Percentiles rank a stretch among this genome's conserved stretches.
Conservation (phyloP, 2,797 vertebrate species). For the Eupleurogrammus muticus region DNA sequence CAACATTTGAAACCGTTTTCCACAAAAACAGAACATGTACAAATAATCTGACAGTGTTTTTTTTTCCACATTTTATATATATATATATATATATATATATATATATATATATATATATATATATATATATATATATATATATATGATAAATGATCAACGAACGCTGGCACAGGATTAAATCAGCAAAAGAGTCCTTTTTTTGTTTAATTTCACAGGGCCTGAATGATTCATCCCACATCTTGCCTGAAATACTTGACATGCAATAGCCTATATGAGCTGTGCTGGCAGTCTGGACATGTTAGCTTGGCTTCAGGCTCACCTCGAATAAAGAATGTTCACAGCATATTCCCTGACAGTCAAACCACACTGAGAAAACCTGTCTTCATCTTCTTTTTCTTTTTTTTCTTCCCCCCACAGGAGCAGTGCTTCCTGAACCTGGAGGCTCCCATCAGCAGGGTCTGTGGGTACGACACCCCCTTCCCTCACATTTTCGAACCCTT, state of each 20-base stretch:
- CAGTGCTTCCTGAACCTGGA: constrained; percentile 98
- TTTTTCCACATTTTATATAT: no score
- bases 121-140: no score
- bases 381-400: constrained; percentile 7
- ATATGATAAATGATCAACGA: no score
- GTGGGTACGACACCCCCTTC: constrained; percentile 98
- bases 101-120: no score
- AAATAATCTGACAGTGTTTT: no score
- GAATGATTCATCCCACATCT: not conserved
- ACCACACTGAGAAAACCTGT: constrained; percentile 1
- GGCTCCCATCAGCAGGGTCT: constrained; percentile 95
- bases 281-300: constrained; percentile 29
- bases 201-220: not conserved
- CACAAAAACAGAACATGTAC: no score
- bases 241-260: not conserved
- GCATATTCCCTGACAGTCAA: not conserved
- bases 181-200: no score
- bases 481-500: constrained; percentile 98
- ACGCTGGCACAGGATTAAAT: no score
- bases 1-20: no score
- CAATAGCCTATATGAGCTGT: constrained; percentile 1
- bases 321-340: constrained; percentile 24
- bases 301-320: not conserved
- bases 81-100: no score
- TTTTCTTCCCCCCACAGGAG: constrained; percentile 82